A percentile compares a stretch with the other conserved stretches of the same genome.
Conservation (phyloP, 1,140 invertebrate species). For the Mizuhopecten yessoensis region DNA sequence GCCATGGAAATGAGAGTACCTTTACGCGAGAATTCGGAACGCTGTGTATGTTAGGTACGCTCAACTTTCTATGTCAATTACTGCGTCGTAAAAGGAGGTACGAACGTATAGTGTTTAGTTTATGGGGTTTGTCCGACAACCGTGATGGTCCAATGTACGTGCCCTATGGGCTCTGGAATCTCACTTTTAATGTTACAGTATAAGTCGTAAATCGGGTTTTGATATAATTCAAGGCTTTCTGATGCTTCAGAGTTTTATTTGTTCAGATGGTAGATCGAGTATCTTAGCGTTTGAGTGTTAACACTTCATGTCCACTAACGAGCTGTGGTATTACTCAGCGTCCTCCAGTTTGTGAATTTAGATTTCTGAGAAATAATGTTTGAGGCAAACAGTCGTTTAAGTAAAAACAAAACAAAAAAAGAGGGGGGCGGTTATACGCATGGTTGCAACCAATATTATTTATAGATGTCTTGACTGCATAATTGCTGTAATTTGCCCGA, state of each 20-base stretch:
- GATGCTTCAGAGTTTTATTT: background rate
- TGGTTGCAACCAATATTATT: too few relatives aligned
- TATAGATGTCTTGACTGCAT: background rate
- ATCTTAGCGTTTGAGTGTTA: slow-evolving; percentile 7
- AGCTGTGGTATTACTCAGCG: too few relatives aligned
- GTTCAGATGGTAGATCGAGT: slow-evolving; percentile 37
- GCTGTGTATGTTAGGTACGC: background rate
- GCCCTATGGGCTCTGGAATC: background rate
- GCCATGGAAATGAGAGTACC: background rate
- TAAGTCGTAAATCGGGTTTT: background rate
- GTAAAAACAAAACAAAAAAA: too few relatives aligned
- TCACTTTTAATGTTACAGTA: background rate
- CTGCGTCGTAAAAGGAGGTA: background rate
- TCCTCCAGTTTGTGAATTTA: too few relatives aligned
- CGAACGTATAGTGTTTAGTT: background rate
- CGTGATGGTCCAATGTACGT: background rate
- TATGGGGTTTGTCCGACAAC: slow-evolving; percentile 5
- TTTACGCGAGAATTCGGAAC: background rate
- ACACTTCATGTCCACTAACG: too few relatives aligned
- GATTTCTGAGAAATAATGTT: too few relatives aligned
- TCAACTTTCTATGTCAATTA: slow-evolving; percentile 30
- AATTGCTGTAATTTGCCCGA: background rate
- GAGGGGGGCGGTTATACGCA: too few relatives aligned
- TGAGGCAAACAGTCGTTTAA: too few relatives aligned
- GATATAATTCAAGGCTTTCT: background rate